Percentiles rank a stretch among this genome's conserved stretches.
phyloP scores from a whole-genome alignment of 2,888 invertebrate genomes.

The Ophion ventricosus region DNA sequence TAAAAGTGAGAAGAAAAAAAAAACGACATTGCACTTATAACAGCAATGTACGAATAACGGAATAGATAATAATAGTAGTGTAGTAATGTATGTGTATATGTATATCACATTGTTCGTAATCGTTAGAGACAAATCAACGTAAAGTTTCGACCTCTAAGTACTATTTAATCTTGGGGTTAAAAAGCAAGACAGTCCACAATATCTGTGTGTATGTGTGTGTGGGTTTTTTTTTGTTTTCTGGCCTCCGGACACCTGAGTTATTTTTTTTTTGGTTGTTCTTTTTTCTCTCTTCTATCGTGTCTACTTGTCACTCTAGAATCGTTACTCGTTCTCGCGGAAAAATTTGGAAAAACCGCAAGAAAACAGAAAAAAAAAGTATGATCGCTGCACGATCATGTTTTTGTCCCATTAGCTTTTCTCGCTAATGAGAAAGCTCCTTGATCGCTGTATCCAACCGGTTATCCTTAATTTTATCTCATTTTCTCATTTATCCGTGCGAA shows the following conservation, averaged over 20 bases:
- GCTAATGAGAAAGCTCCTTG: not conserved
- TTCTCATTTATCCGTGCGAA: not conserved
- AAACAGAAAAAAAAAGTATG: not conserved
- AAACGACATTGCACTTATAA: constrained; percentile 61
- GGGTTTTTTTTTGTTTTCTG: constrained; percentile 41
- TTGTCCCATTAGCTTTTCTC: not conserved
- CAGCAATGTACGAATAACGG: constrained; percentile 62
- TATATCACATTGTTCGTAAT: constrained; percentile 69
- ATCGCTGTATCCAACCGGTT: not conserved
- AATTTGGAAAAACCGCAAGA: not conserved
- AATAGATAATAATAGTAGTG: constrained; percentile 66
- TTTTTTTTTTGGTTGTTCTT: constrained; percentile 16
- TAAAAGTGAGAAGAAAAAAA: constrained; percentile 38
- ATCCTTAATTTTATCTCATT: too few relatives aligned
- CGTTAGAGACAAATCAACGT: constrained; percentile 65
- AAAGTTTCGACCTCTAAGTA: constrained; percentile 68
- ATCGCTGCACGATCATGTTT: not conserved
- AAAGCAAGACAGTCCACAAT: constrained; percentile 65
- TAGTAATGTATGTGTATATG: constrained; percentile 45
- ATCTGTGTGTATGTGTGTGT: constrained; percentile 12
- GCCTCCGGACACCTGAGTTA: constrained; percentile 65
- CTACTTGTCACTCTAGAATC: not conserved
- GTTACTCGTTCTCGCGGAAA: constrained; percentile 7
- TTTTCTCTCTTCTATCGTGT: constrained; percentile 9
- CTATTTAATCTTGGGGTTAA: constrained; percentile 67